Evolutionary conservation across 35 echinoderm and acorn worm species (phyloP), one percentile per base, ranked within the genome.

Genomic region (Apostichopus parvimensis): DNA sequence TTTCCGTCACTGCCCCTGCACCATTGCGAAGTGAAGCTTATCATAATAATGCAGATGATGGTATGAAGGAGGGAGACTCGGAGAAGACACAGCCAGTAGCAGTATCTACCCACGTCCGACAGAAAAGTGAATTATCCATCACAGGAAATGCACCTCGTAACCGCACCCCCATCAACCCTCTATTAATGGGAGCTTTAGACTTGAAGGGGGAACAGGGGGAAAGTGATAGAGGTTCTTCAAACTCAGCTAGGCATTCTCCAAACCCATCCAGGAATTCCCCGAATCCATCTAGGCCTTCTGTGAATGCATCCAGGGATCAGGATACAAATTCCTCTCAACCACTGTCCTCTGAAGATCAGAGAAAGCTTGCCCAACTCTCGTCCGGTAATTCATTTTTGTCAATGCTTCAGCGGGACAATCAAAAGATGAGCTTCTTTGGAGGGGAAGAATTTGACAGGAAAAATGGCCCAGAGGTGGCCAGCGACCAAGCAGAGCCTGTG

Each of bases 291-390:
- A 58, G 81, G 11, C 57, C 57, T 13, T 21, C 2, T 84, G 17
- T 0, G 5, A 23, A 52, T 58, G 21, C 81, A 58, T 25, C 54
- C 20, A 58, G 17, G 6, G 53, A 5, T 84, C 54, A 17, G 20
- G 81, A n/a, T 84, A 58, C 58, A 57, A 34, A 57, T 57, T 8
- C 88, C 20, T 57, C 45, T 13, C 25, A 56, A 6, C 18, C 80
- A 54, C 73, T 95, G 21, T 88, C 94, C 7, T 92, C 90, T 17
- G 94, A 95, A 60, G 94, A 95, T 55, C 90, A 85, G 77, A 92
- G 73, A 56, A 95, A 95, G 77, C 54, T 95, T 14, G 53, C 52
- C 6, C 90, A 95, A 81, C 56, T 80, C 4, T 59, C 68, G 0
- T 56, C 59, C 6, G 90, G 83, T 54, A 95, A 91, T 64, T 95